Evolutionary conservation across 2,888 invertebrate genomes (phyloP), one percentile per base, ranked within the genome.

Genomic region (Melitaea athalia): DNA sequence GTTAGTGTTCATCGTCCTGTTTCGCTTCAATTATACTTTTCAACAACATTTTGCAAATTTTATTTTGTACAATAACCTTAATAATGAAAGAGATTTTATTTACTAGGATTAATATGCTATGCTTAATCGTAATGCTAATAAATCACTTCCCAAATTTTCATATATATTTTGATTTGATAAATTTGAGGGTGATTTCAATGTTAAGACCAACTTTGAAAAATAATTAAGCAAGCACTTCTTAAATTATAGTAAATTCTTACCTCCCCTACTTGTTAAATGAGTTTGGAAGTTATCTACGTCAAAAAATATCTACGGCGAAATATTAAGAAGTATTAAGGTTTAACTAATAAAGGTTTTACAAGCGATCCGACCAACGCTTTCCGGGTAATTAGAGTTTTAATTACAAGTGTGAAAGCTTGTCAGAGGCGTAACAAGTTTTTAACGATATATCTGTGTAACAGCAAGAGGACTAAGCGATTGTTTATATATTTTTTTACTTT

Each of bases 331-430:
- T 38, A 57, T 63, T 57, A 57, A 49, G 14, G 14, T 43, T 43
- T 43, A 43, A 31, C 1, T 38, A 14, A 17, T 62, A 67, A n/a
- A 62, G 61, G 55, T 67, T 63, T 68, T 68, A 64, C 53, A 59
- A 68, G 45, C 59, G 45, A 68, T 57, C 53, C 42, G 59, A 33
- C 59, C 49, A 63, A 53, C 59, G 63, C 63, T 42, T 64, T n/a
- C 33, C 59, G 52, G 59, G 53, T 59, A 63, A 63, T 63, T 59
- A 63, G 31, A 59, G 63, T 31, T 59, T 59, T n/a, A 67, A 63
- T 59, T 67, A 67, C 50, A 61, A 53, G 60, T 47, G 61, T 47
- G 50, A 61, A 47, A 53, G 43, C 15, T 31, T 17, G 60, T 66
- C 47, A 47, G 43, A 53, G 17, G 24, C n/a, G 33, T 60, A 17